Percentiles rank a stretch among this genome's conserved stretches.
phyloP scores from a whole-genome alignment of 2,113 vertebrate species.

The Colistium nudipinnis region DNA sequence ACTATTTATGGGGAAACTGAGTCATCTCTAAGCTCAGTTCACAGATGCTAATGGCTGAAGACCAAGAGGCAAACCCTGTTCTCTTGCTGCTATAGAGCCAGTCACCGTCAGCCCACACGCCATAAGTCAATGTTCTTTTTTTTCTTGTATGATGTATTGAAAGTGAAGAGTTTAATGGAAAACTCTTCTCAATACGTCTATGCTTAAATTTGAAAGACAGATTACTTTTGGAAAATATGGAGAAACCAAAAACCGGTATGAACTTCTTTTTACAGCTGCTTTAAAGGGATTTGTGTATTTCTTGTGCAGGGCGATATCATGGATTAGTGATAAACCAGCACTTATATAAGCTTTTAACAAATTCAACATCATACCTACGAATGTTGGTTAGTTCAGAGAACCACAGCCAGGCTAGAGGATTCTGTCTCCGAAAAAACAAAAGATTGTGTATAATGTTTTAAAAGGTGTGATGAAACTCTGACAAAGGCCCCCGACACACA shows the following conservation, averaged over 20 bases:
- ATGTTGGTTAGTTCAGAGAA: neutral
- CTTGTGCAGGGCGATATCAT: no score
- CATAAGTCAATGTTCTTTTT: neutral
- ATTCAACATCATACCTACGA: neutral
- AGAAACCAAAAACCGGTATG: neutral
- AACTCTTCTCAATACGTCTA: neutral
- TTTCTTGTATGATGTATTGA: neutral
- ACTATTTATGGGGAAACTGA: conserved; percentile 50
- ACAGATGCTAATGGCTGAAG: conserved; percentile 43
- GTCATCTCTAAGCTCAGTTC: conserved; percentile 50
- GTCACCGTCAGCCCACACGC: conserved; percentile 33
- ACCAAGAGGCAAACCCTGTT: conserved; percentile 52
- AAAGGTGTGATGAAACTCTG: no score
- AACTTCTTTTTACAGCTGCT: no score
- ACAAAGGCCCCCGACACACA: no score
- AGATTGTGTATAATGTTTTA: no score
- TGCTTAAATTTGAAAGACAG: neutral
- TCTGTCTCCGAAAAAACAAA: neutral
- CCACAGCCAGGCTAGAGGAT: neutral
- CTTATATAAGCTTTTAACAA: neutral
- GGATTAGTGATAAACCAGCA: no score
- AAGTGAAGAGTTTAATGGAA: conserved; percentile 26
- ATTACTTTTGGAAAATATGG: neutral
- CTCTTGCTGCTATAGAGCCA: conserved; percentile 32
- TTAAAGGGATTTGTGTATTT: no score